A percentile compares a stretch with the other conserved stretches of the same genome.
Conservation (phyloP, 1,140 invertebrate genomes). For the Belonocnema kinseyi region DNA sequence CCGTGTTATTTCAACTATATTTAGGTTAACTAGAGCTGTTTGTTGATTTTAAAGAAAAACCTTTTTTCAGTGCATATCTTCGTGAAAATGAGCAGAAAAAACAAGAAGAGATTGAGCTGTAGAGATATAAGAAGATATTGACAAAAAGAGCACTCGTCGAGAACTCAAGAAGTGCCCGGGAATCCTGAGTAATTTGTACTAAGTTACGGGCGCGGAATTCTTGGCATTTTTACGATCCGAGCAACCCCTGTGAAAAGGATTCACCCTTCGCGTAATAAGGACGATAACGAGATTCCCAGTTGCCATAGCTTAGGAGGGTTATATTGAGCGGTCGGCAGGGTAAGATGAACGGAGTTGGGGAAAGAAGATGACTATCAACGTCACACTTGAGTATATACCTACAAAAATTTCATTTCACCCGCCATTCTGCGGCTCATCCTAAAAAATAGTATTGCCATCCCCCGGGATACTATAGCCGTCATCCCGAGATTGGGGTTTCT, state of each 20-base stretch:
- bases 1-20: too few species aligned
- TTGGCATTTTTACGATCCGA: constrained; percentile 29
- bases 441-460: constrained; percentile 27
- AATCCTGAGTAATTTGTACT: constrained; percentile 26
- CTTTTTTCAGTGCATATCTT: too few species aligned
- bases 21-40: too few species aligned
- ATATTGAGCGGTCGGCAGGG: constrained; percentile 36
- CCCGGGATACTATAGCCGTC: constrained; percentile 42
- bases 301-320: constrained; percentile 36
- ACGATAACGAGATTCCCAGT: constrained; percentile 59
- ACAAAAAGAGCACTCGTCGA: not conserved
- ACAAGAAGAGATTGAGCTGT: not conserved
- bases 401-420: constrained; percentile 61
- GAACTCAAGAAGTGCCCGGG: not conserved
- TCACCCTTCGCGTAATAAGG: constrained; percentile 55
- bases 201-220: constrained; percentile 4
- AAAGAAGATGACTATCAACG: constrained; percentile 42
- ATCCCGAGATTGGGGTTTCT: constrained; percentile 20
- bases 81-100: not conserved
- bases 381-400: constrained; percentile 49
- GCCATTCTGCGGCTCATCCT: constrained; percentile 22
- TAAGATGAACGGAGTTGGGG: constrained; percentile 43
- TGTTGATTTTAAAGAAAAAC: too few species aligned
- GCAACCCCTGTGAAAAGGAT: constrained; percentile 46
- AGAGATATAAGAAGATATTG: too few species aligned